phyloP scores from a whole-genome alignment of 2,797 vertebrate genomes.

The Phoxinus dragarum region DNA sequence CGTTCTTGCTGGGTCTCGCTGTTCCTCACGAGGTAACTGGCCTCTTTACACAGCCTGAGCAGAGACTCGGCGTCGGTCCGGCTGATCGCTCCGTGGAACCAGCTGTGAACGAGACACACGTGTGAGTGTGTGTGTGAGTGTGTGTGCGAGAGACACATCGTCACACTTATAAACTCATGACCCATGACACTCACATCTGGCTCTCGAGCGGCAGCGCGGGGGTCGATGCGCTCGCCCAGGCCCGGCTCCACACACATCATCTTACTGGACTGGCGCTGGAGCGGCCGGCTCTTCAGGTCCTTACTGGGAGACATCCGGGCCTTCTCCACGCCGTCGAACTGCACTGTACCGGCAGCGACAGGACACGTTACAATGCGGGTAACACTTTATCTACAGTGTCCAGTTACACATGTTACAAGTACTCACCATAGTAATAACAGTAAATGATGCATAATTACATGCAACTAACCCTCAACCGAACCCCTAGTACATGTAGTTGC shows the following conservation, averaged over 20 bases:
- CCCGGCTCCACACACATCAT: slow-evolving; percentile 82
- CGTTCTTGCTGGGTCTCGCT: slow-evolving; percentile 98
- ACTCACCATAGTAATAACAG: no score
- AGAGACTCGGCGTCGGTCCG: slow-evolving; percentile 93
- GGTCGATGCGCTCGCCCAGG: slow-evolving; percentile 91
- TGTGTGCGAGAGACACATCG: no score
- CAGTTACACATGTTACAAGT: no score
- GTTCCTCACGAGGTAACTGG: slow-evolving; percentile 98
- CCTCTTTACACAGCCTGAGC: slow-evolving; percentile 95
- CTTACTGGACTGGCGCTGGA: slow-evolving; percentile 88
- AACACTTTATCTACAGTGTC: no score
- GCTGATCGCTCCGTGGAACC: slow-evolving; percentile 99
- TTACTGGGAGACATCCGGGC: slow-evolving; percentile 86
- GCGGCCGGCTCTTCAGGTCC: slow-evolving; percentile 86
- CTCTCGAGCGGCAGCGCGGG: slow-evolving; percentile 92
- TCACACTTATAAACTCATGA: background rate
- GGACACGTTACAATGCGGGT: no score
- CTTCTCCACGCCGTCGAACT: slow-evolving; percentile 87
- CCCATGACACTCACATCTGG: slow-evolving; percentile 87
- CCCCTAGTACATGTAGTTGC: no score
- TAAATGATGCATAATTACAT: no score
- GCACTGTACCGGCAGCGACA: slow-evolving; percentile 77
- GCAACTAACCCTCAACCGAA: no score
- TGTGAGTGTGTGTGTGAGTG: no score
- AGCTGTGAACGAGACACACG: slow-evolving; percentile 75